A percentile compares a stretch with the other conserved stretches of the same genome.
Conservation (phyloP, 2,797 vertebrate species). For the Danio tinwini region DNA sequence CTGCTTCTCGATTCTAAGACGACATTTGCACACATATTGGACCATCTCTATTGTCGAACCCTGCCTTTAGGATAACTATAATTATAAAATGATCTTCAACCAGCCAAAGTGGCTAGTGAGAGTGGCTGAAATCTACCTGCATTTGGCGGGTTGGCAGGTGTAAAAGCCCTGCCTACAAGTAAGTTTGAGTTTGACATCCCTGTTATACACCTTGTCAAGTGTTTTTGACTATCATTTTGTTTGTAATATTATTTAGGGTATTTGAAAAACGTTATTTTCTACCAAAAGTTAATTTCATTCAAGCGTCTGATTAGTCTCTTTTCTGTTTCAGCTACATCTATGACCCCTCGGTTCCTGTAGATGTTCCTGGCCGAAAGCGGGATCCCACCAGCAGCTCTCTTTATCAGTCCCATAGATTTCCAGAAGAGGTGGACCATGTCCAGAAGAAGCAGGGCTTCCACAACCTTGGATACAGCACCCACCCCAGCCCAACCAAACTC, state of each 20-base stretch:
- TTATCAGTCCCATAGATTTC: slow-evolving; percentile 69
- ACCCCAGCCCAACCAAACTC: slow-evolving; percentile 68
- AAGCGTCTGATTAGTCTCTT: slow-evolving; percentile 36
- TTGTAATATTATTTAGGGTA: not conserved
- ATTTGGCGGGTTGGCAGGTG: too few relatives aligned
- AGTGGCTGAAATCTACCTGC: too few relatives aligned
- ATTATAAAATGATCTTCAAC: too few relatives aligned
- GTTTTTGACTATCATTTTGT: not conserved
- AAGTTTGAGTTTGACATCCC: too few relatives aligned
- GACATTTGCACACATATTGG: too few relatives aligned
- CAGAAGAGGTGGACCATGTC: slow-evolving; percentile 51
- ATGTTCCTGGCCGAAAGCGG: slow-evolving; percentile 66
- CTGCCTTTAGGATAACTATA: too few relatives aligned
- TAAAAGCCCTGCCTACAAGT: too few relatives aligned
- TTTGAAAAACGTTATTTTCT: not conserved
- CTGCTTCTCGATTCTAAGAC: too few relatives aligned
- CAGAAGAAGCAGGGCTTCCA: slow-evolving; percentile 78
- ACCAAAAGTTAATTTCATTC: not conserved
- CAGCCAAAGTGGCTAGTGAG: too few relatives aligned
- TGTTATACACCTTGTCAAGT: not conserved
- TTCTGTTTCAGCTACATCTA: slow-evolving; percentile 85
- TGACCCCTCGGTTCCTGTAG: slow-evolving; percentile 77
- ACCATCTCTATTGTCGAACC: too few relatives aligned
- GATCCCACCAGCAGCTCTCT: slow-evolving; percentile 70
- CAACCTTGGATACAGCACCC: slow-evolving; percentile 77